A percentile compares a stretch with the other conserved stretches of the same genome.
Conservation (phyloP, 2,113 vertebrate species). For the Diphyllodes magnificus region DNA sequence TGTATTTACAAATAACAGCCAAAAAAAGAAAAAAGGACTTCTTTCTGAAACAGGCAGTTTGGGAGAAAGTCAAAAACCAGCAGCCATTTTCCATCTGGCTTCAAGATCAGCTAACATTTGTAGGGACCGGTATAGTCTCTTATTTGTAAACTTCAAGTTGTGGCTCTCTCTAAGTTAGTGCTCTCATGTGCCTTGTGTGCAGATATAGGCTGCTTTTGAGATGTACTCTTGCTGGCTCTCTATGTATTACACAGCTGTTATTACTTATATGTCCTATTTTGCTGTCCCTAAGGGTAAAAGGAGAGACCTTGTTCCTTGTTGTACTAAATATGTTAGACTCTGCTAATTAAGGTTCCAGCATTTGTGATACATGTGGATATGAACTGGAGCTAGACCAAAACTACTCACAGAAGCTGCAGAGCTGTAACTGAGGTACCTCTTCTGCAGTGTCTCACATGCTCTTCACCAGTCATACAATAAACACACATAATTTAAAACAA, state of each 20-base stretch:
- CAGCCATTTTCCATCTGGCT: neutral
- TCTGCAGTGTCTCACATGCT: neutral
- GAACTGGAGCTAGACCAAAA: neutral
- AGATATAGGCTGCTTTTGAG: neutral
- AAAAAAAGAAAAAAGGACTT: neutral
- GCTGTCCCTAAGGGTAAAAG: neutral
- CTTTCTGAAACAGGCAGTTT: neutral
- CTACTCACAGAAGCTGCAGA: neutral
- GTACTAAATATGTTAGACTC: neutral
- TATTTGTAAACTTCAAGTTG: neutral
- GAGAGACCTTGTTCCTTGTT: neutral
- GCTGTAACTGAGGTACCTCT: neutral
- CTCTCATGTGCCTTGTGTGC: neutral
- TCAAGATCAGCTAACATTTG: neutral
- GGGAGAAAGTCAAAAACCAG: neutral
- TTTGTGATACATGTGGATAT: neutral
- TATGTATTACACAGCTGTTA: neutral
- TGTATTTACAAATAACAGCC: neutral
- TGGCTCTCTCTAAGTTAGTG: neutral
- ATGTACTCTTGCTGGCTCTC: neutral
- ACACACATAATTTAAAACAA: neutral
- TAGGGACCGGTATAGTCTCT: neutral
- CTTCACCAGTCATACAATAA: neutral
- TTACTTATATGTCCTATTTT: neutral
- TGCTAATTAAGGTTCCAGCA: neutral